phyloP scores from a whole-genome alignment of 2,888 invertebrate species.

The Aspidiotus destructor region DNA sequence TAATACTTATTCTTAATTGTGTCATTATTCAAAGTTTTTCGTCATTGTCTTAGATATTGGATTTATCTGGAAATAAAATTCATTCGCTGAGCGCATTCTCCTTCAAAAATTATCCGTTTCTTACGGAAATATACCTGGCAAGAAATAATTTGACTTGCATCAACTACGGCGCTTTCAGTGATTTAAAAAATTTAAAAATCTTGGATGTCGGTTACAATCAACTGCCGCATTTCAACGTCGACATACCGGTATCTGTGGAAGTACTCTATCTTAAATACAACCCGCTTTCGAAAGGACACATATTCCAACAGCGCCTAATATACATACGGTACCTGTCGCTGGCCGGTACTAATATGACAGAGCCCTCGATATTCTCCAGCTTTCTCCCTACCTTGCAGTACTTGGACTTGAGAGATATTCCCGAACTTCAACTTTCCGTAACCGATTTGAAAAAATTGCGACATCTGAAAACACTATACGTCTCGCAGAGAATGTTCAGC shows the following conservation, averaged over 20 bases:
- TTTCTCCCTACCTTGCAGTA: conserved; percentile 16
- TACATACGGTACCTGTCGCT: conserved; percentile 14
- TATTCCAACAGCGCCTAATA: conserved; percentile 14
- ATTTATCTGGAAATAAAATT: conserved; percentile 21
- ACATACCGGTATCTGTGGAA: conserved; percentile 17
- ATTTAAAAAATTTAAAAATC: conserved; percentile 5
- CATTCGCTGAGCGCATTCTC: conserved; percentile 1
- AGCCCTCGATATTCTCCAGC: conserved; percentile 5
- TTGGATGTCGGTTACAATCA: conserved; percentile 18
- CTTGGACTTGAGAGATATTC: conserved; percentile 12
- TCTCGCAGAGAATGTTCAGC: conserved; percentile 17
- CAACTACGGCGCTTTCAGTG: conserved; percentile 9
- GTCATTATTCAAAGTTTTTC: too few species aligned
- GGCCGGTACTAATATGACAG: conserved; percentile 8
- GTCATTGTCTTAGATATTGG: conserved; percentile 5
- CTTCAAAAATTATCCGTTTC: conserved; percentile 2
- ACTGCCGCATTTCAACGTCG: conserved; percentile 3
- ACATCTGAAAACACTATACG: neutral
- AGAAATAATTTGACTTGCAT: conserved; percentile 9
- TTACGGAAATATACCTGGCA: conserved; percentile 16
- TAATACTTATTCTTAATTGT: too few species aligned
- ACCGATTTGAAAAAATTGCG: conserved; percentile 9
- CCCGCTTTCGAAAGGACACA: conserved; percentile 12
- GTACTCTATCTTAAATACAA: conserved; percentile 14
- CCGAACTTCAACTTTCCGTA: neutral